Conservation (phyloP, 1,140 invertebrate species). For the Metaphire vulgaris region DNA sequence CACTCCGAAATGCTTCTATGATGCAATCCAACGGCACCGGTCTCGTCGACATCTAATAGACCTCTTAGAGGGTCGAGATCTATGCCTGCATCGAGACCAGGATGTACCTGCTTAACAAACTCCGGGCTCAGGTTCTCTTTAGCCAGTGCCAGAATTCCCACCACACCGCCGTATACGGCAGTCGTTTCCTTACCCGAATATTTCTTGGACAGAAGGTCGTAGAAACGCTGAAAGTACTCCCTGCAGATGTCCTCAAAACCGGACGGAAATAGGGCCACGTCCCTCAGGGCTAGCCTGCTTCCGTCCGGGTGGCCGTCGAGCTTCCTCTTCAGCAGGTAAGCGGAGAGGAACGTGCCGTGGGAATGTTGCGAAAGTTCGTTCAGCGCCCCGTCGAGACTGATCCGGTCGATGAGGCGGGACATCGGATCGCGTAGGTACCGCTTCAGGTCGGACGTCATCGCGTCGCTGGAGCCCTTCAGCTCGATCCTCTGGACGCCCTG, state of each 20-base stretch:
- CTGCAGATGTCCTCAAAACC: constrained; percentile 2
- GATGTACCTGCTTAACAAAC: neutral
- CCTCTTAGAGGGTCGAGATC: constrained; percentile 3
- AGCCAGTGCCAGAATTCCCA: constrained; percentile 5
- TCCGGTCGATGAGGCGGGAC: constrained; percentile 18
- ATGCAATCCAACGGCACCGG: constrained; percentile 1
- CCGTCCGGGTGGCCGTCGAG: neutral
- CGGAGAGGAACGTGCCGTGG: constrained; percentile 20
- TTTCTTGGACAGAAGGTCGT: constrained; percentile 4
- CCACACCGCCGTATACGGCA: constrained; percentile 1
- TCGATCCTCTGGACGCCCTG: constrained; percentile 9
- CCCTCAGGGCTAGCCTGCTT: constrained; percentile 18
- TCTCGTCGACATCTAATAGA: neutral
- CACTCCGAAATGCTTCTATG: constrained; percentile 18
- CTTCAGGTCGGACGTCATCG: constrained; percentile 17
- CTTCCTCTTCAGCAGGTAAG: neutral
- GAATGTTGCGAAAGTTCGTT: constrained; percentile 20
- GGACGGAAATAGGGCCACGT: constrained; percentile 13
- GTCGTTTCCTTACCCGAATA: constrained; percentile 2
- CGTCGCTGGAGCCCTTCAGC: constrained; percentile 23
- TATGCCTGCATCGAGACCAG: neutral
- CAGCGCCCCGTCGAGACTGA: constrained; percentile 28
- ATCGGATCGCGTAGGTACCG: constrained; percentile 21
- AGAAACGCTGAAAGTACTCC: constrained; percentile 7
- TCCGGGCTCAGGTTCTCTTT: constrained; percentile 4